Base-by-base conservation (phyloP, 1,140 invertebrate species). In the Gonioctena quinquepunctata region DNA sequence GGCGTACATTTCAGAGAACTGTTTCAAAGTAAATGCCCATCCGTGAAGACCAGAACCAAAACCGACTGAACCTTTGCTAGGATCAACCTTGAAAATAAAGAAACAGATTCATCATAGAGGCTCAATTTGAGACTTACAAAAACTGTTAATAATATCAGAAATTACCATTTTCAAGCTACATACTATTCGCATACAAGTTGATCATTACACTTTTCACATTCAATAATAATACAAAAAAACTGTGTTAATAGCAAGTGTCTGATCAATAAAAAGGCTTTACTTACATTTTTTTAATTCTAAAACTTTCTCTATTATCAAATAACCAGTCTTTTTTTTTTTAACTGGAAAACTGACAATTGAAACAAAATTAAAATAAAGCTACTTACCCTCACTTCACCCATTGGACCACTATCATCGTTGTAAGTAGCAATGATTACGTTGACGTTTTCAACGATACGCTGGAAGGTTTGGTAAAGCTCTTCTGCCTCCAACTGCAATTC, bases 361-460 rank as follows among this genome's bases (percentile, higher is more conserved):
- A n/a, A n/a, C n/a, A n/a, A n/a, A n/a, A n/a, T n/a, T n/a, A n/a
- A n/a, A 0, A 33, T 28, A 25, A n/a, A 48, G 21, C 27, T 75
- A 86, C 86, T 85, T 86, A 90, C 96, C 78, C 94, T 90, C 69
- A 99, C 95, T 88, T 98, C 94, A 84, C 98, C 98, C 98, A 99
- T 99, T 48, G 98, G 98, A 73, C 97, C 97, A 80, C 91, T 89
- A 78, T 99, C 97, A 76, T 98, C 96, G 76, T 92, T 93, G 85
- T 99, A 99, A n/a, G 98, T 99, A 72, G 97, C 96, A 85, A 99
- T 99, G 83, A 99, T 99, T 70, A 99, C 98, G 87, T 99, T 99
- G 27, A 99, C 96, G 83, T 98, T 99, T 87, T 99, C 98, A 78
- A 99, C 96, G 85, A 99, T 99, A 89, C 97, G 93, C 86, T 98